Percentiles rank a stretch among this genome's conserved stretches.
Evolutionary conservation across 2,113 vertebrate species (phyloP).

Genomic region (Pelobates fuscus): DNA sequence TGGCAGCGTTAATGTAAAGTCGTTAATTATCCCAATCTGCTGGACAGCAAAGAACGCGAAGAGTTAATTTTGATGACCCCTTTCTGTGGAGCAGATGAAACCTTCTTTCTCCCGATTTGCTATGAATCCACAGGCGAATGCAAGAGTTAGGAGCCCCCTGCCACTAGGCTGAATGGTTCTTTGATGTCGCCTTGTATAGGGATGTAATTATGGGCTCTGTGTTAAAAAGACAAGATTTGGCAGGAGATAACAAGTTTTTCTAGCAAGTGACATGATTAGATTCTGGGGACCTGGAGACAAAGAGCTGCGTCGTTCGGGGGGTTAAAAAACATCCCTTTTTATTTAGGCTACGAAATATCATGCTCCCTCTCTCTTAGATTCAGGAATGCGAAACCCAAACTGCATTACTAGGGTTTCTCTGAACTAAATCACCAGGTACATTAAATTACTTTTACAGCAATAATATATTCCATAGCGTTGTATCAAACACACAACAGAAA

Average conservation of each 20-base stretch:
- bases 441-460: too few species aligned
- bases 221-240: not conserved
- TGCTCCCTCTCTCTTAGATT: too few species aligned
- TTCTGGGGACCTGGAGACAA: not conserved
- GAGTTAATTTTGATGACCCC: not conserved
- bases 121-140: not conserved
- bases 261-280: constrained; percentile 1
- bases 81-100: not conserved
- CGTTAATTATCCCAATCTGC: not conserved
- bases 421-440: too few species aligned
- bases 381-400: too few species aligned
- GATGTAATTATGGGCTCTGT: constrained; percentile 6
- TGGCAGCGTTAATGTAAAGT: not conserved
- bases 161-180: not conserved
- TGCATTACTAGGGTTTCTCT: too few species aligned
- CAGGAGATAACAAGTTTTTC: not conserved
- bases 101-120: not conserved
- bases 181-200: constrained; percentile 2
- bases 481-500: too few species aligned
- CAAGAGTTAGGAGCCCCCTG: not conserved
- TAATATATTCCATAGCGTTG: too few species aligned
- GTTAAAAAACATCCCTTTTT: constrained; percentile 1
- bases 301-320: not conserved
- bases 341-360: too few species aligned
- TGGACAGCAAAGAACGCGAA: not conserved